Evolutionary conservation across 2,113 vertebrate genomes (phyloP).

Genomic region (Heterotilapia buettikoferi): DNA sequence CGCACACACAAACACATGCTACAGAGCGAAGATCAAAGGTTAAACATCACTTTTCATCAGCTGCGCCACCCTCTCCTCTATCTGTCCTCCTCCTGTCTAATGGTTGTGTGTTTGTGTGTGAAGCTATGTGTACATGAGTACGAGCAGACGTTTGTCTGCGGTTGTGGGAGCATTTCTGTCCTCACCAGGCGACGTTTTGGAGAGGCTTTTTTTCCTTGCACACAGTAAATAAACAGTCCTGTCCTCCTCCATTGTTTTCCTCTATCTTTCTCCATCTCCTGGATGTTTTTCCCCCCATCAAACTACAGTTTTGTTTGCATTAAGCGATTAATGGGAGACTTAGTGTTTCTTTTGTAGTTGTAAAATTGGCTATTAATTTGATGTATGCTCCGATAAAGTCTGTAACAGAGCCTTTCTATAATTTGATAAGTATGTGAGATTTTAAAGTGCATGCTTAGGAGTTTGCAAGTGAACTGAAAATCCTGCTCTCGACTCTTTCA

Average conservation of each 20-base stretch:
- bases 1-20: not conserved
- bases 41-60: slow-evolving; percentile 71
- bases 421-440: slow-evolving; percentile 37
- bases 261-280: not conserved
- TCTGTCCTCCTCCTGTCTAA: slow-evolving; percentile 55
- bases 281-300: not conserved
- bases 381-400: slow-evolving; percentile 28
- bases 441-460: slow-evolving; percentile 2
- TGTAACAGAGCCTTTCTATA: slow-evolving; percentile 1
- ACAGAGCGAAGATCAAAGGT: slow-evolving; percentile 58
- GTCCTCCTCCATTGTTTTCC: slow-evolving; percentile 28
- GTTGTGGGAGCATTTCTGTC: not conserved
- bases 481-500: not conserved
- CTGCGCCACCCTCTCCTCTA: slow-evolving; percentile 54
- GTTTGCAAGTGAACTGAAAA: not conserved
- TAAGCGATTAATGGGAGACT: slow-evolving; percentile 37
- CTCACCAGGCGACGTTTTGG: not conserved
- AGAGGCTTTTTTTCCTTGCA: not conserved
- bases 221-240: slow-evolving; percentile 39
- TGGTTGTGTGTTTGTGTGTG: not conserved
- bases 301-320: slow-evolving; percentile 31
- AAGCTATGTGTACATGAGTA: not conserved
- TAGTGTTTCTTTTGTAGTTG: slow-evolving; percentile 25
- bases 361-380: slow-evolving; percentile 38
- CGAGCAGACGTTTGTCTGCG: not conserved